Base-by-base conservation (phyloP, 2,113 vertebrate genomes). In the Natator depressus region DNA sequence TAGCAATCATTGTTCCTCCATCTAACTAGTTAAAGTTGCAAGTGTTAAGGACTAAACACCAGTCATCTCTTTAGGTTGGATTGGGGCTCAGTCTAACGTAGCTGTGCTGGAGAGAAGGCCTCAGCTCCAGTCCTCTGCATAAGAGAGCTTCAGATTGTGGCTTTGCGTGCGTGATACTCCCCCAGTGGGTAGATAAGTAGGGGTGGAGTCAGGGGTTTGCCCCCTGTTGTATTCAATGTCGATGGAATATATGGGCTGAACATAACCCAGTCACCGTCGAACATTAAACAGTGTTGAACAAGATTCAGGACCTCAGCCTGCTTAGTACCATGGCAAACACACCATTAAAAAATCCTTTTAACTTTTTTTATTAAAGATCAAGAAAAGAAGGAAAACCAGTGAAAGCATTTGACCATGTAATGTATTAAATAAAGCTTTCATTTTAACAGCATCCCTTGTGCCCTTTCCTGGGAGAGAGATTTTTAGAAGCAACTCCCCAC, bases 31-130 rank as follows among this genome's bases (percentile, higher is more conserved):
- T 78, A 24, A 35, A 65, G 29, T 85, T 49, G 53, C 75, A 17
- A 65, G 59, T 0, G 1, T 1, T 7, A 10, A 6, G 51, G 59
- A 35, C 1, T 10, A 42, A 42, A 3, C 25, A 62, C 5, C 22
- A 46, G 42, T 12, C 10, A 27, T 47, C 12, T 53, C 82, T 47
- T 38, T 3, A 22, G 22, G 1, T 17, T 24, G 50, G 35, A 11
- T 42, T 54, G 35, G 24, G 62, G 38, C 24, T 19, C 4, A 24
- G 5, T 78, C 24, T 76, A 47, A 27, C 6, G 7, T 25, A 13
- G 42, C 42, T 12, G 11, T 47, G 38, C 25, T 27, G 12, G 8
- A 42, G 22, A 12, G 72, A 76, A 42, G 19, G 22, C 24, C 10
- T 24, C 75, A 78, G 38, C n/a, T 22, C 65, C 31, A 38, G 8